Conservation (phyloP, 92 coral and sea anemone genomes). For the Zoanthus sansibaricus region DNA sequence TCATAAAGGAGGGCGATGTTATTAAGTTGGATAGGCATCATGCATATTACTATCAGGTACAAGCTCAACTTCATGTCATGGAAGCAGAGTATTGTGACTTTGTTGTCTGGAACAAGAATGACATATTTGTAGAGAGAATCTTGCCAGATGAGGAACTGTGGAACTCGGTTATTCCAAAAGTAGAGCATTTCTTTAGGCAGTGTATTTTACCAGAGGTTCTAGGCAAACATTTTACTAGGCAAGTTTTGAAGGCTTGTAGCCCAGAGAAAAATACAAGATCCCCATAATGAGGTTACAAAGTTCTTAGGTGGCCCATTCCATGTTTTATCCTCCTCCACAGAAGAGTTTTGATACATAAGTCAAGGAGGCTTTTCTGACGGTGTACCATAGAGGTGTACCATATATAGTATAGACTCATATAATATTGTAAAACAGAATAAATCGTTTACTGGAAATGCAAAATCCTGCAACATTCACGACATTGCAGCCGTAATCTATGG, state of each 20-base stretch:
- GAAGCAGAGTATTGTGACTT: conserved; percentile 55
- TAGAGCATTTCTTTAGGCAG: conserved; percentile 48
- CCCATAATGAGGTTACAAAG: conserved; percentile 1
- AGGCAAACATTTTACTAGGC: conserved; percentile 45
- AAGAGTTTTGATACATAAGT: conserved; percentile 2
- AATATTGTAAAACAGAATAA: conserved; percentile 22
- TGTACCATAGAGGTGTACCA: conserved; percentile 5
- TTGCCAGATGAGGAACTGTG: conserved; percentile 35
- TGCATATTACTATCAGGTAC: conserved; percentile 34
- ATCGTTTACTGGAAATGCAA: conserved; percentile 16
- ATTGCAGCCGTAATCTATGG: conserved; percentile 13
- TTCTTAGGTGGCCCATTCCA: background rate
- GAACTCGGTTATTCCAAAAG: conserved; percentile 49
- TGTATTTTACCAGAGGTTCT: conserved; percentile 52
- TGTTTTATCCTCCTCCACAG: conserved; percentile 9
- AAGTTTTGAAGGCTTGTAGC: conserved; percentile 16
- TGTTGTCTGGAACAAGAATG: conserved; percentile 57
- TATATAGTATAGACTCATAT: background rate
- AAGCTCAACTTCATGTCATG: conserved; percentile 45
- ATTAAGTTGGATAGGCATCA: background rate
- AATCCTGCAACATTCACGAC: conserved; percentile 3
- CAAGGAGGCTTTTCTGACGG: conserved; percentile 3
- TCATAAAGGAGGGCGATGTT: conserved; percentile 5
- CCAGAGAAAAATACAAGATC: conserved; percentile 1
- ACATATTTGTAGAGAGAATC: conserved; percentile 34